A percentile compares a stretch with the other conserved stretches of the same genome.
Evolutionary conservation across 2,888 invertebrate genomes (phyloP).

Genomic region (Anaspis maculata): DNA sequence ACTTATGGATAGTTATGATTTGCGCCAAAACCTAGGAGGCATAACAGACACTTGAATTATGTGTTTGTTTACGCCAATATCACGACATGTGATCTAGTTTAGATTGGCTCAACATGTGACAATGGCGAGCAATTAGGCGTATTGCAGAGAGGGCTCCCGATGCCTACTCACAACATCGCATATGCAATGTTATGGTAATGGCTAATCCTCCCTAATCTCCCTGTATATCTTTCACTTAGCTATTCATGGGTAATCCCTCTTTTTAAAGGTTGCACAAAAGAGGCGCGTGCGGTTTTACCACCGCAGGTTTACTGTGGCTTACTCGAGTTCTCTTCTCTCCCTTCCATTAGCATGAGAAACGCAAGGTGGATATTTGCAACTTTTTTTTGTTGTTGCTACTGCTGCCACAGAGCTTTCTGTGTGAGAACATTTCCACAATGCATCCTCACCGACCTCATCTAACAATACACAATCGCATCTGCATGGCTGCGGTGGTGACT

Average conservation of each 20-base stretch:
- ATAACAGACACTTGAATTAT: too few species aligned
- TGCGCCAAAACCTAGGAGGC: too few species aligned
- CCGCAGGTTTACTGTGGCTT: conserved; percentile 26
- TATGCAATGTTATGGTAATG: conserved; percentile 32
- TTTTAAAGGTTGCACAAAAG: conserved; percentile 27
- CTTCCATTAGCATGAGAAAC: conserved; percentile 30
- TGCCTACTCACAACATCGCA: too few species aligned
- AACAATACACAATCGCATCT: too few species aligned
- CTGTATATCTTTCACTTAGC: conserved; percentile 37
- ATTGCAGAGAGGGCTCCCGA: too few species aligned
- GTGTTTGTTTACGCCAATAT: too few species aligned
- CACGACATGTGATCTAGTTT: too few species aligned
- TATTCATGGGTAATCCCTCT: conserved; percentile 34
- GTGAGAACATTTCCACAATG: not conserved
- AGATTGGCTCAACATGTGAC: too few species aligned
- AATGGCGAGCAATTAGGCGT: too few species aligned
- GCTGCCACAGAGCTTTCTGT: not conserved
- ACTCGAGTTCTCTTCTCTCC: conserved; percentile 20
- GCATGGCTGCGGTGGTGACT: too few species aligned
- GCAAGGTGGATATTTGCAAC: conserved; percentile 24
- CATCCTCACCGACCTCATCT: too few species aligned
- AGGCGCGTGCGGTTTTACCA: conserved; percentile 32
- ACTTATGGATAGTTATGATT: too few species aligned
- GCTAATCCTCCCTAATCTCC: conserved; percentile 33
- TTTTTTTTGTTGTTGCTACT: conserved; percentile 10